Evolutionary conservation across 1,140 invertebrate genomes (phyloP).

Genomic region (Radopholus similis): DNA sequence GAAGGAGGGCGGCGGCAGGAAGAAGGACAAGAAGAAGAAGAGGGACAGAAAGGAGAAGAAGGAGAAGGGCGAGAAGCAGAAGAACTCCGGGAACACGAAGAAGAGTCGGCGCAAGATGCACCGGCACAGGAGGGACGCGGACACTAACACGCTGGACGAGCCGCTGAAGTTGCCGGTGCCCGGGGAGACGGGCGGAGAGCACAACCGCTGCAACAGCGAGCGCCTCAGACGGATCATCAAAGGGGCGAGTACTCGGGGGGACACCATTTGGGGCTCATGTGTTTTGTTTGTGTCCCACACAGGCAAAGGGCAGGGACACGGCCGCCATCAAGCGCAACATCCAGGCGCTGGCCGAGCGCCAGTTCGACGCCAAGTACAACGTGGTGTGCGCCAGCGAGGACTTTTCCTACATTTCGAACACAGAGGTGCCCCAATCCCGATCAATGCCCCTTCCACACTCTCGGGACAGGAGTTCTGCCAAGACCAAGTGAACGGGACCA

Average conservation of each 20-base stretch:
- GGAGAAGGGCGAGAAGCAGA: not conserved
- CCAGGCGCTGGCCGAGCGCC: conserved; percentile 5
- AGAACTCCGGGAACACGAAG: not conserved
- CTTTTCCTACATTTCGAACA: conserved; percentile 17
- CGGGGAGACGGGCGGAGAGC: not conserved
- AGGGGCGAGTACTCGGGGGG: not conserved
- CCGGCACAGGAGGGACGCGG: not conserved
- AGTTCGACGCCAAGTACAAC: conserved; percentile 6
- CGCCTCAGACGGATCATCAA: not conserved
- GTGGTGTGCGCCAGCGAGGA: conserved; percentile 9
- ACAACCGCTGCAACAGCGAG: conserved; percentile 12
- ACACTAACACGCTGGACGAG: not conserved
- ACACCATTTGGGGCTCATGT: not conserved
- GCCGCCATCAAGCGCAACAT: conserved; percentile 12
- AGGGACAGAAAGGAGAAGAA: not conserved
- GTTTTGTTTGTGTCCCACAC: not conserved
- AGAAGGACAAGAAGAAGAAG: not conserved
- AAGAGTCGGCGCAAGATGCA: not conserved
- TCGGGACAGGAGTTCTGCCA: conserved; percentile 9
- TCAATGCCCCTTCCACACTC: not conserved
- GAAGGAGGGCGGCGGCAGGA: not conserved
- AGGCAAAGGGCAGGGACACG: conserved; percentile 7
- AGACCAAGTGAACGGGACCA: conserved; percentile 9
- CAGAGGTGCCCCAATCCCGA: not conserved
- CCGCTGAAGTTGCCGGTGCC: not conserved